Base-by-base conservation (phyloP, 2,113 vertebrate species). In the Riparia riparia region DNA sequence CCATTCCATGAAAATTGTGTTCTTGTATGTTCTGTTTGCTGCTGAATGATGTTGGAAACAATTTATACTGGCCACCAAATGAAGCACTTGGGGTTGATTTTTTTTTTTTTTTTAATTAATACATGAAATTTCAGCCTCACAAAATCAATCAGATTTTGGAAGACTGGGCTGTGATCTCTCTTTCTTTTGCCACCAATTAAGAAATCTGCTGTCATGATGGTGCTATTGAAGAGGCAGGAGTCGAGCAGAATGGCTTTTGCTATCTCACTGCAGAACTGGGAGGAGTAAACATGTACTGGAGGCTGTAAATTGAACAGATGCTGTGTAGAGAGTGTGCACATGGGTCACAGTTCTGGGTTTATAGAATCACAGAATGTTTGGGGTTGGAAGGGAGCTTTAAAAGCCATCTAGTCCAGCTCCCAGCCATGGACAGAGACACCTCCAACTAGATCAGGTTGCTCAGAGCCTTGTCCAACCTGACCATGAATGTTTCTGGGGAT, bases 381-480 rank as follows among this genome's bases (percentile, higher is more conserved):
- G 42, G 14, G 18, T 53, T 57, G 39, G 76, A 74, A 78, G 4
- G 4, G 12, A 64, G 29, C 7, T 47, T 70, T 70, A 61, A 37
- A 82, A 21, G 17, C 17, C 47, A 41, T 2, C 16, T 34, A 61
- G 17, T 44, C 45, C 83, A 93, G 2, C 4, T 7, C 2, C 9
- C 12, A 68, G 32, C 63, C 25, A 17, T 25, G 4, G 28, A 31
- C 25, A 85, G 74, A 41, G 37, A 26, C 18, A 49, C 6, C 17
- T 84, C 56, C 34, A 47, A 5, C 10, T 17, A 14, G n/a, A 56
- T 3, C 29, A 61, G 37, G 20, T 10, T 87, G 17, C 29, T 69
- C 53, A 90, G 64, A 86, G 45, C 22, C 17, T 8, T 0, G 0
- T 37, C 29, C n/a, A 63, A 1, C 10, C 12, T 49, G 44, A n/a